Conservation (phyloP, 2,113 vertebrate species). For the Falcunculus frontatus region DNA sequence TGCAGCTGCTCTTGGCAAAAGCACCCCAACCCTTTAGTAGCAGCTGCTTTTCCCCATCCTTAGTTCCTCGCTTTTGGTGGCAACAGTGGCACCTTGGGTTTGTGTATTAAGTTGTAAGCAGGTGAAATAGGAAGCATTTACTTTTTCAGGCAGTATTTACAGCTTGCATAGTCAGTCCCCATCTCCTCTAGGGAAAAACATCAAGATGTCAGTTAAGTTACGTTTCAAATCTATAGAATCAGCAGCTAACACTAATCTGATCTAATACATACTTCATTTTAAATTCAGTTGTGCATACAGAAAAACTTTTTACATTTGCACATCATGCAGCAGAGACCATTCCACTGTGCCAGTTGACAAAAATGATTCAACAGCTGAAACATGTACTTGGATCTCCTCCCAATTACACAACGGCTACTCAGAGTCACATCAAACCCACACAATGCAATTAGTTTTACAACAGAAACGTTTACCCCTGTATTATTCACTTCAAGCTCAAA, state of each 20-base stretch:
- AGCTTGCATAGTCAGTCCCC: slow-evolving; percentile 65
- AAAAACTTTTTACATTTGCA: background rate
- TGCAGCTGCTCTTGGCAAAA: background rate
- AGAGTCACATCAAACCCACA: background rate
- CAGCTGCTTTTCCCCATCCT: slow-evolving; percentile 16
- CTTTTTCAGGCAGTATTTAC: slow-evolving; percentile 65
- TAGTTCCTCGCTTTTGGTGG: background rate
- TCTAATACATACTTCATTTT: background rate
- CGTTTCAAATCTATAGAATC: background rate
- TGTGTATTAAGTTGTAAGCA: slow-evolving; percentile 41
- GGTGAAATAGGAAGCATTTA: slow-evolving; percentile 66
- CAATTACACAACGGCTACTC: slow-evolving; percentile 20
- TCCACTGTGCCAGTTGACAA: background rate
- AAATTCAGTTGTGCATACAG: slow-evolving; percentile 4
- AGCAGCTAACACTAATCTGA: slow-evolving; percentile 23
- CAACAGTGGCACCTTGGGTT: slow-evolving; percentile 27
- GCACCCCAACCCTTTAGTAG: background rate
- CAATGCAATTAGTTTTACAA: background rate
- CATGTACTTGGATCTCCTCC: slow-evolving; percentile 23
- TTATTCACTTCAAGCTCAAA: background rate
- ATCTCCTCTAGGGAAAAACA: slow-evolving; percentile 67
- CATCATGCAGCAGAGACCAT: background rate
- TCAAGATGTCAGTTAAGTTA: slow-evolving; percentile 61
- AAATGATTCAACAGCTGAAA: slow-evolving; percentile 20
- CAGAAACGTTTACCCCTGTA: background rate